Percentiles rank a stretch among this genome's conserved stretches.
Conservation (phyloP, 2,888 invertebrate genomes). For the Phania funesta region DNA sequence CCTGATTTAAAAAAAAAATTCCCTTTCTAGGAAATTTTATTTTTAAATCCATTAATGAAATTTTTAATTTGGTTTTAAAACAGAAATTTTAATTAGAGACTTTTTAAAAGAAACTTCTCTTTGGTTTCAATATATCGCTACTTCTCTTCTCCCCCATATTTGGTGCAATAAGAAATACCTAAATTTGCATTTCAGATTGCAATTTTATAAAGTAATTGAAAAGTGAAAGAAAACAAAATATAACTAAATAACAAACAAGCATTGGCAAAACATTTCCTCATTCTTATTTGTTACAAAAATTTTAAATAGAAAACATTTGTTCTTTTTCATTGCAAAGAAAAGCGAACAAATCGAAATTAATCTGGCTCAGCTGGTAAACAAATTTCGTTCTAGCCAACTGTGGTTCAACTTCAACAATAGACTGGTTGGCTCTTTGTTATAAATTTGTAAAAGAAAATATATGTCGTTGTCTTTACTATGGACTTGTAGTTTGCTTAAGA, state of each 20-base stretch:
- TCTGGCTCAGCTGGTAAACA: constrained; percentile 61
- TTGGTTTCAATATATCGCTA: too few relatives aligned
- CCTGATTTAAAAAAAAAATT: not conserved
- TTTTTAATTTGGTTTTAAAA: too few relatives aligned
- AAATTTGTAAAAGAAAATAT: not conserved
- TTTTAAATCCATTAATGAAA: too few relatives aligned
- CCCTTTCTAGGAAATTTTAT: not conserved
- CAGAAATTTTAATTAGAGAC: too few relatives aligned
- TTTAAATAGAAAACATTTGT: constrained; percentile 28
- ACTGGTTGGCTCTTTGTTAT: constrained; percentile 13
- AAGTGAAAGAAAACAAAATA: not conserved
- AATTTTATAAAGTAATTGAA: not conserved
- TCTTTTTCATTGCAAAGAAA: not conserved
- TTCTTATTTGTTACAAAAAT: constrained; percentile 2
- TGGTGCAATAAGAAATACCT: not conserved
- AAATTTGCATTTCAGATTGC: not conserved
- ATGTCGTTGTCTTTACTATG: constrained; percentile 32
- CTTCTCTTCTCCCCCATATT: too few relatives aligned
- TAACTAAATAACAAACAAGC: not conserved
- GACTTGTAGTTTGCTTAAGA: not conserved
- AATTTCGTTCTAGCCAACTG: constrained; percentile 14
- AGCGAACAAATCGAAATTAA: constrained; percentile 57
- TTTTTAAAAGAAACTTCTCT: too few relatives aligned
- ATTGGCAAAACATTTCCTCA: not conserved
- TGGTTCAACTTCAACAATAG: not conserved